Conservation (phyloP, 2,797 vertebrate species). For the Pipistrellus nathusii region DNA sequence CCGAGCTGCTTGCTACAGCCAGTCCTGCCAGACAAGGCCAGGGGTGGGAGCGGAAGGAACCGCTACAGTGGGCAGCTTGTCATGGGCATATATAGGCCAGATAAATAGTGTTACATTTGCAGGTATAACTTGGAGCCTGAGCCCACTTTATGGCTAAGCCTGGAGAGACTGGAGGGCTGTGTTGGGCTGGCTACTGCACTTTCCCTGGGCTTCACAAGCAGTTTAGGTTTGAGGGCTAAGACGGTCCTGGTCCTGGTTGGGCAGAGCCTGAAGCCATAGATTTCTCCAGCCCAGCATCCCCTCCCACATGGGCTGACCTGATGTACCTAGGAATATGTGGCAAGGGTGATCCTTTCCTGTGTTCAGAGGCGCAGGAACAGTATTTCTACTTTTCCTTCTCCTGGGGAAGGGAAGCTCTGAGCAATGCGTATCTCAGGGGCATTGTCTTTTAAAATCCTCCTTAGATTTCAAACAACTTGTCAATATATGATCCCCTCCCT, state of each 20-base stretch:
- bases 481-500: not conserved
- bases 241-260: not conserved
- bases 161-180: fast-evolving
- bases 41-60: not conserved
- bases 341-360: not conserved
- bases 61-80: not conserved
- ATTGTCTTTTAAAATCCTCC: not conserved
- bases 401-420: not conserved
- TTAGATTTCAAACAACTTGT: constrained; percentile 6
- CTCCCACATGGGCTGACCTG: not conserved
- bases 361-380: not conserved
- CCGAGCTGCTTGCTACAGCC: not conserved
- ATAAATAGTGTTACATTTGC: constrained; percentile 50
- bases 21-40: not conserved
- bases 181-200: not conserved
- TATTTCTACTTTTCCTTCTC: not conserved
- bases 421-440: not conserved
- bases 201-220: not conserved
- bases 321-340: not conserved
- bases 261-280: not conserved
- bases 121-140: constrained; percentile 37
- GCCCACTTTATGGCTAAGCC: not conserved
- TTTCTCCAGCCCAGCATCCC: not conserved
- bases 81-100: not conserved
- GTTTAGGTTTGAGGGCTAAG: not conserved